Evolutionary conservation across 2,797 vertebrate genomes (phyloP).

Genomic region (Gymnothorax reevesii): DNA sequence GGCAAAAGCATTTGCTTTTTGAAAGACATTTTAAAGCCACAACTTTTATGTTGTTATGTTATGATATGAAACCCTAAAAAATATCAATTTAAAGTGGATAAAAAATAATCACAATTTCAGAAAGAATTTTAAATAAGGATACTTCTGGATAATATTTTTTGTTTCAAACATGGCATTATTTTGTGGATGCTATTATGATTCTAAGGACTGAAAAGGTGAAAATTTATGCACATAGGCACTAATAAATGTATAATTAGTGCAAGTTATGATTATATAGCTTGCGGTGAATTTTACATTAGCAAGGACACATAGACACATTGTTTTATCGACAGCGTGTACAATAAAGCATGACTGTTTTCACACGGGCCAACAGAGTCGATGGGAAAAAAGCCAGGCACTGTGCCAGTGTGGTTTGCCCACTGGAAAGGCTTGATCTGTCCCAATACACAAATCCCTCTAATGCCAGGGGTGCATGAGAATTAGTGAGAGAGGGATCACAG

Average conservation of each 20-base stretch:
- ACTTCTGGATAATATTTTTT: not conserved
- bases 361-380: not conserved
- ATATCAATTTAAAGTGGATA: not conserved
- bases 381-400: not conserved
- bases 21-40: no score
- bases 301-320: slow-evolving; percentile 14
- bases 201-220: not conserved
- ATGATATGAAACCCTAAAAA: not conserved
- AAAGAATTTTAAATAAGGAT: not conserved
- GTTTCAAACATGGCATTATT: not conserved
- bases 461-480: slow-evolving; percentile 3
- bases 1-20: no score
- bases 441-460: slow-evolving; percentile 13
- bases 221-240: not conserved
- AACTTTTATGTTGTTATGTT: no score
- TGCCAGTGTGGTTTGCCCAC: slow-evolving; percentile 6
- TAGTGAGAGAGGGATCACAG: not conserved
- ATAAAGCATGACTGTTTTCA: slow-evolving; percentile 13
- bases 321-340: not conserved
- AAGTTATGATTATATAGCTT: not conserved
- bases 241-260: not conserved
- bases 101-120: not conserved
- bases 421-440: slow-evolving; percentile 16
- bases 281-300: not conserved
- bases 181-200: not conserved